These are phyloP conservation scores for Troilus luridus DNA, from an alignment of 2,888 invertebrate species.

Conservation along the genomic window DNA sequence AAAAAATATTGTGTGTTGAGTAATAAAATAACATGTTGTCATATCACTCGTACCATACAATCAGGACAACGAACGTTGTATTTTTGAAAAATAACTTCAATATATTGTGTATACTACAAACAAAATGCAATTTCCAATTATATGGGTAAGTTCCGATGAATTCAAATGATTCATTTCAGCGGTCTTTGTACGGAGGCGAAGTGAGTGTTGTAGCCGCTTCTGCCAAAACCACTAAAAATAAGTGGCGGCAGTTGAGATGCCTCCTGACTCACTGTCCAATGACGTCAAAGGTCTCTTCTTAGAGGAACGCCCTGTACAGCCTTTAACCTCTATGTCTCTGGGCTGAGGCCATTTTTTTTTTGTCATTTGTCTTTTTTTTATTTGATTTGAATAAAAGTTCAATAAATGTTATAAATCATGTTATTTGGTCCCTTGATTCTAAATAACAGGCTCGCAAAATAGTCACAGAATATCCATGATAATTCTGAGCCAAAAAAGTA, in stretches of 20 bases:
- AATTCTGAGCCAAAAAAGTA: no score
- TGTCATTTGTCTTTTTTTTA: not conserved
- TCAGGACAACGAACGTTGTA: not conserved
- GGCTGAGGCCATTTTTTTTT: not conserved
- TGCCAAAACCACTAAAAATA: conserved; percentile 57
- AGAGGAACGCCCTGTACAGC: not conserved
- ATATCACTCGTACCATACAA: not conserved
- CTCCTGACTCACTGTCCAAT: conserved; percentile 42
- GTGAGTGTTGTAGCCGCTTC: not conserved
- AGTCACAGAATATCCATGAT: no score
- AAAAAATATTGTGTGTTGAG: no score
- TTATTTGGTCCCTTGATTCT: no score
- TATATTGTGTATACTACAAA: not conserved
- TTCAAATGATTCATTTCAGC: not conserved
- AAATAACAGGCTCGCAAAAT: no score
- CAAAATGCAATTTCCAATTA: not conserved
- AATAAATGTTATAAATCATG: no score
- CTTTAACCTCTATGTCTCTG: not conserved
- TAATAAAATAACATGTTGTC: not conserved
- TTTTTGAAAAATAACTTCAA: not conserved
- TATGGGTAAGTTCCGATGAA: not conserved
- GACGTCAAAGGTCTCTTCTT: conserved; percentile 10
- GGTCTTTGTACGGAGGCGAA: not conserved
- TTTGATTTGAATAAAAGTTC: no score
- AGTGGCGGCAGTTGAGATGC: conserved; percentile 34